Evolutionary conservation across 2,797 vertebrate genomes (phyloP).

Genomic region (Phataginus tricuspis): DNA sequence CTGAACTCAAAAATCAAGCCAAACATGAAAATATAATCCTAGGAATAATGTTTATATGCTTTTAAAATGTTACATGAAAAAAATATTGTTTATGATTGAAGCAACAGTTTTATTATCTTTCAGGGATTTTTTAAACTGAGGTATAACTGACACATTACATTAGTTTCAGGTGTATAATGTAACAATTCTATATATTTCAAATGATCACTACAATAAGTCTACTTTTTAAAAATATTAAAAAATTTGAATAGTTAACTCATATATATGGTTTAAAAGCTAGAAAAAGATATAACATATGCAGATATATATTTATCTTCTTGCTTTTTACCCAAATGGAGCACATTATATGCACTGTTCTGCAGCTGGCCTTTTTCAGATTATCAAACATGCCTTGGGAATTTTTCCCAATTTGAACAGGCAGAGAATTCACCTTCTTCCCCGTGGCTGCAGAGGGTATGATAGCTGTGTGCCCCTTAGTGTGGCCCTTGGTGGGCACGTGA

Average conservation of each 20-base stretch:
- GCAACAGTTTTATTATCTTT: neutral
- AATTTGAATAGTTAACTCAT: neutral
- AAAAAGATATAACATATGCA: neutral
- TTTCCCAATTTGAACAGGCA: neutral
- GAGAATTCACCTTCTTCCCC: neutral
- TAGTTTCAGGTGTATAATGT: neutral
- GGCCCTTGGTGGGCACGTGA: neutral
- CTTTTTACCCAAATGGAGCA: neutral
- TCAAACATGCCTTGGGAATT: neutral
- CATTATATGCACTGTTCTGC: neutral
- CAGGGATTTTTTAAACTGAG: neutral
- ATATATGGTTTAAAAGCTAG: neutral
- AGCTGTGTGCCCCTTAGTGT: neutral
- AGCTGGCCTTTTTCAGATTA: neutral
- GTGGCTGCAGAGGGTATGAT: neutral
- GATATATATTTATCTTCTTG: neutral
- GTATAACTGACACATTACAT: neutral
- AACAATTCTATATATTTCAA: neutral
- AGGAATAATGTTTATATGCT: neutral
- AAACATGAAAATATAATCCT: slow-evolving; percentile 25
- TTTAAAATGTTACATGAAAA: neutral
- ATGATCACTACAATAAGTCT: neutral
- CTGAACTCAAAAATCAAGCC: neutral
- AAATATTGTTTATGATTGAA: neutral
- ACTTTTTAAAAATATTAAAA: neutral